These are phyloP conservation scores for Scophthalmus maximus DNA, from an alignment of 2,113 vertebrate genomes.

Conservation along the genomic window DNA sequence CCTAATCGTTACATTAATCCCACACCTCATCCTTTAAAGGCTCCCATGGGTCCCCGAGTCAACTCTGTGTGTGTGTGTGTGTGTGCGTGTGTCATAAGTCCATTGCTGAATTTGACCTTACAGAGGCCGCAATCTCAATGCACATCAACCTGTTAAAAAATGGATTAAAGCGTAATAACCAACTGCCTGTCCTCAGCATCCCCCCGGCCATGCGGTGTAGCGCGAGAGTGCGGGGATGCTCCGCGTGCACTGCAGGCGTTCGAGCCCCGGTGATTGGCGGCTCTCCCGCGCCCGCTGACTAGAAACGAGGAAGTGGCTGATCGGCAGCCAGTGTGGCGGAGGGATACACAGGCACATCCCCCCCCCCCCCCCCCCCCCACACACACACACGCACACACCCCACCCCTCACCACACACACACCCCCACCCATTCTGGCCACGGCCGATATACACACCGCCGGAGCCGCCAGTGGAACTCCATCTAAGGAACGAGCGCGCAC, in stretches of 20 bases:
- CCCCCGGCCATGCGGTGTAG: neutral
- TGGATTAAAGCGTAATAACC: no score
- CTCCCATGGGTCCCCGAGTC: no score
- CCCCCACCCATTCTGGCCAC: constrained; percentile 62
- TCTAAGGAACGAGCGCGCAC: constrained; percentile 76
- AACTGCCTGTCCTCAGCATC: constrained; percentile 34
- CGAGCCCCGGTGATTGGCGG: constrained; percentile 50
- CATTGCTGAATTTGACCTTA: no score
- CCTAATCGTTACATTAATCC: no score
- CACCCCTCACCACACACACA: neutral
- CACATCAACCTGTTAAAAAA: no score
- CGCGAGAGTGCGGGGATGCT: constrained; percentile 12
- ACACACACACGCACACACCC: constrained; percentile 75
- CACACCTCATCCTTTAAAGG: no score
- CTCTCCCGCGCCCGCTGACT: constrained; percentile 48
- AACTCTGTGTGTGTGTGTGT: no score
- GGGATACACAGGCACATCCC: constrained; percentile 78
- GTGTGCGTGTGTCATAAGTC: no score
- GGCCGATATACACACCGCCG: constrained; percentile 73
- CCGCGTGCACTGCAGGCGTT: constrained; percentile 53
- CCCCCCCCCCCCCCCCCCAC: neutral
- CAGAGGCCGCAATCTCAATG: no score
- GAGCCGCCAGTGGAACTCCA: constrained; percentile 75
- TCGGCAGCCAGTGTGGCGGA: constrained; percentile 78
- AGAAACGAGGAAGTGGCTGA: constrained; percentile 78